Base-by-base conservation (phyloP, 1,140 invertebrate species). In the Euwallacea similis region DNA sequence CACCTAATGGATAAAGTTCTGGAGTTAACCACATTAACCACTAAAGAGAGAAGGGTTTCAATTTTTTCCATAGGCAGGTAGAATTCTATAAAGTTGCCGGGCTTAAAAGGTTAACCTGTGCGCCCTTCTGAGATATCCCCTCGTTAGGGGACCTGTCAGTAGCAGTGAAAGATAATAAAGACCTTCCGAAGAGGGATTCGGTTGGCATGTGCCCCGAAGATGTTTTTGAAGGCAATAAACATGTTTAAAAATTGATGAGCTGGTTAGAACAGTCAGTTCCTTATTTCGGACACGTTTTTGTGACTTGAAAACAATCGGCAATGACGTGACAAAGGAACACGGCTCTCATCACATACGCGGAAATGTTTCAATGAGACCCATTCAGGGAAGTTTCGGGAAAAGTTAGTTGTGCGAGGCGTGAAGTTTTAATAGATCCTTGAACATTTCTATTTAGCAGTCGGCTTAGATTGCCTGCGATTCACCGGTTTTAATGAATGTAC, bases 91-190 rank as follows among this genome's bases (percentile, higher is more conserved):
- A 65, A 65, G 46, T 65, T 65, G 43, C 33, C 63, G 1, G 15
- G 16, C 63, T 54, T 65, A 65, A 42, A 53, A 54, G 63, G 63
- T 65, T 65, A 65, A 65, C 46, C 63, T 33, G 10, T 9, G 16
- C 50, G 46, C 63, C 63, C 47, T 54, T 65, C 63, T 54, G 63
- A 65, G 63, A 65, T 63, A 65, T 65, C 47, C 63, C 63, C 54
- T 65, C 63, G 63, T 65, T 65, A 54, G 50, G 63, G 63, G 63
- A 65, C 63, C 50, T 65, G 63, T 65, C 63, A 65, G 16, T 53
- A 53, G 21, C 63, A 65, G 46, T 65, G 47, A 65, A 54, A 65
- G 63, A 65, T 65, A 65, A 65, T 65, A 65, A 54, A 65, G 63
- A 54, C 63, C 54, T 65, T 65, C 15, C 21, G 16, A 54, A 54